Percentiles rank a stretch among this genome's conserved stretches.
These are phyloP conservation scores for Ligdia adustata DNA, from an alignment of 2,888 invertebrate genomes.

Conservation along the genomic window DNA sequence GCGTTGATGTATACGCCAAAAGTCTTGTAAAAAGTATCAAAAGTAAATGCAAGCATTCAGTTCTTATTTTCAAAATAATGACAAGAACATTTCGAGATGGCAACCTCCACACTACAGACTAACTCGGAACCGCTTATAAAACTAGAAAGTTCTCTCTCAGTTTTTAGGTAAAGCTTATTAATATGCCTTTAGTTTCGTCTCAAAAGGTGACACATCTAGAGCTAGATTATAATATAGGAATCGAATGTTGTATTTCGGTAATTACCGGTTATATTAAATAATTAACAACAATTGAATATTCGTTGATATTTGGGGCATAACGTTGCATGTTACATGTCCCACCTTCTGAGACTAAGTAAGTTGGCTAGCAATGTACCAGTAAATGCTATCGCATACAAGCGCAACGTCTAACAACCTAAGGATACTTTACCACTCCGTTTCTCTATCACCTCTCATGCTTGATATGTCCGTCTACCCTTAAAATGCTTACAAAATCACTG, in stretches of 20 bases:
- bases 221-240: too few species aligned
- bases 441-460: constrained; percentile 24
- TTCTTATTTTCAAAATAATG: constrained; percentile 54
- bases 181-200: constrained; percentile 46
- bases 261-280: too few species aligned
- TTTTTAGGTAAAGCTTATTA: constrained; percentile 62
- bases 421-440: constrained; percentile 34
- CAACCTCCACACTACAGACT: constrained; percentile 59
- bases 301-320: too few species aligned
- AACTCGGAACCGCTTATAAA: constrained; percentile 64
- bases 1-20: constrained; percentile 47
- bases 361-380: constrained; percentile 26
- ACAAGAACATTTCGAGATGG: constrained; percentile 50
- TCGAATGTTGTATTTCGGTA: too few species aligned
- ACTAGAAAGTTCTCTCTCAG: constrained; percentile 77
- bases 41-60: constrained; percentile 70
- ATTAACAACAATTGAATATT: too few species aligned
- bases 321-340: too few species aligned
- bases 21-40: constrained; percentile 53
- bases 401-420: constrained; percentile 30
- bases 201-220: constrained; percentile 36
- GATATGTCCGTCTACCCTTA: constrained; percentile 36
- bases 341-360: constrained; percentile 29
- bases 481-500: constrained; percentile 25
- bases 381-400: constrained; percentile 29